These are phyloP conservation scores for Lerista edwardsae DNA, from an alignment of 2,797 vertebrate species.

Conservation along the genomic window DNA sequence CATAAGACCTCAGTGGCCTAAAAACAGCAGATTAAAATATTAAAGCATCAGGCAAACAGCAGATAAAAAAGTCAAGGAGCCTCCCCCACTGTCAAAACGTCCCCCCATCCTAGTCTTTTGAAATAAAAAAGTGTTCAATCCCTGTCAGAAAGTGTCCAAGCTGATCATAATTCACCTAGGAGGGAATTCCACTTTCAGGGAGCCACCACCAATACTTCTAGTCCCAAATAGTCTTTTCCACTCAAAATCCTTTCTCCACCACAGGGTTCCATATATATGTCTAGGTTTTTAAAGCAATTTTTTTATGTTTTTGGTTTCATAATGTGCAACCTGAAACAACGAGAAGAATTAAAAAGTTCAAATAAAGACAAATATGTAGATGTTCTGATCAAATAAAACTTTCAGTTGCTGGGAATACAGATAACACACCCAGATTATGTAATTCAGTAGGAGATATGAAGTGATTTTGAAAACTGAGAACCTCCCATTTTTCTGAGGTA, in stretches of 20 bases:
- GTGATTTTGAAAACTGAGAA: neutral
- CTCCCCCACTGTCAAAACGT: too few relatives aligned
- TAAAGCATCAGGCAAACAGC: too few relatives aligned
- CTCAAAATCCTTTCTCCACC: neutral
- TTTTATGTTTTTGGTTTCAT: neutral
- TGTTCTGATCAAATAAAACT: neutral
- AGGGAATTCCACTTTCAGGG: too few relatives aligned
- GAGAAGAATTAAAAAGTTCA: neutral
- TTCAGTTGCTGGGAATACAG: neutral
- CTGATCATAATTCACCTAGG: too few relatives aligned
- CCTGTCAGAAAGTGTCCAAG: too few relatives aligned
- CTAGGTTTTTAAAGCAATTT: neutral
- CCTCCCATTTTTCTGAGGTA: neutral
- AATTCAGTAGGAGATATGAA: neutral
- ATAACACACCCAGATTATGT: neutral
- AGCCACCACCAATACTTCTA: too few relatives aligned
- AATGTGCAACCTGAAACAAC: neutral
- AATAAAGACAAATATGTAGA: neutral
- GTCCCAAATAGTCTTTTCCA: neutral
- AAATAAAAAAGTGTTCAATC: too few relatives aligned
- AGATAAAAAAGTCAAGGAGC: too few relatives aligned
- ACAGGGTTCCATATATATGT: neutral
- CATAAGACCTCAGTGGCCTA: too few relatives aligned
- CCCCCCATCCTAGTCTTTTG: too few relatives aligned
- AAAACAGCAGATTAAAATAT: too few relatives aligned